Base-by-base conservation (phyloP, 2,797 vertebrate species). In the Pteropus rufus region DNA sequence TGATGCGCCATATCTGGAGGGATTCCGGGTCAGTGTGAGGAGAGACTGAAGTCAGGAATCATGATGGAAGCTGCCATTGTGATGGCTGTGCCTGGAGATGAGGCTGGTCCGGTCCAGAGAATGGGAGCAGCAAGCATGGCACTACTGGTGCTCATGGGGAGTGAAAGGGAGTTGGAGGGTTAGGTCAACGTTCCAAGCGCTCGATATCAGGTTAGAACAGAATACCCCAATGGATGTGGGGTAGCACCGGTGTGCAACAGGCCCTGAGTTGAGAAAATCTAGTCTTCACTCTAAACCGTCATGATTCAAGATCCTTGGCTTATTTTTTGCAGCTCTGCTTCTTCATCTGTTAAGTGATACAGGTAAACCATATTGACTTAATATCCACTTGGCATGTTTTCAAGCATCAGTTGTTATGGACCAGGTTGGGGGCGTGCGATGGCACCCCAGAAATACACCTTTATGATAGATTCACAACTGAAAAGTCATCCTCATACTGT, bases 181-280 rank as follows among this genome's bases (percentile, higher is more conserved):
- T 10, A 24, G 39, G 15, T 24, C 3, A 0, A 0, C 18, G 14
- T 67, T 34, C 24, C 0, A 1, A 7, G 1, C 1, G 4, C 11
- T 73, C 18, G 19, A 10, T 34, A 3, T 76, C 21, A 10, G 76
- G 44, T n/a, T 62, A 34, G 18, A 44, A 24, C 23, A 64, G 49
- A 31, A 64, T 14, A 10, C 18, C 14, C 6, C 1, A 1, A 0
- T 16, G 39, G 19, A 5, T 2, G 6, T 16, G 26, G 9, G 56
- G 12, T 14, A 4, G 54, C 1, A 2, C 31, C 7, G 26, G 46
- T n/a, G 16, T 83, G 39, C 69, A 39, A 24, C 26, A 39, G 15
- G 9, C 64, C 24, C 41, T 15, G 65, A 72, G 14, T 31, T 39
- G 41, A 77, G 41, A 65, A 70, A 54, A 36, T 76, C 15, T 70